These are phyloP conservation scores for Pseudochirops corinnae DNA, from an alignment of 2,797 vertebrate genomes.

Conservation along the genomic window DNA sequence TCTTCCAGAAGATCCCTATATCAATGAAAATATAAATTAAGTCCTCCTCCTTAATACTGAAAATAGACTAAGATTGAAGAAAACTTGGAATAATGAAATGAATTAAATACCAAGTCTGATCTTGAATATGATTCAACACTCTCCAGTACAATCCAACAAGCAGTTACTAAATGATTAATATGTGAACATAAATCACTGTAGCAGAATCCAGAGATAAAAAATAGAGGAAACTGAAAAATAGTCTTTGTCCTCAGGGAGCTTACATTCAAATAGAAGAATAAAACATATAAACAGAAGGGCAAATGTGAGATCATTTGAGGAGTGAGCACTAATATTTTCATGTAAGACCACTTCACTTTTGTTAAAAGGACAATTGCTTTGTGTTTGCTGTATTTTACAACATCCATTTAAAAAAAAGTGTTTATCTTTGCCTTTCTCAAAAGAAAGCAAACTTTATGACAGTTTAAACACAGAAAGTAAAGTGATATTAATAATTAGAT, in stretches of 20 bases:
- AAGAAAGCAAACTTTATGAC: conserved; percentile 65
- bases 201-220: neutral
- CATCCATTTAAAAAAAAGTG: conserved; percentile 22
- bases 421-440: conserved; percentile 49
- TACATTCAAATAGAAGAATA: neutral
- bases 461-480: conserved; percentile 69
- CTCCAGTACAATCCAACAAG: neutral
- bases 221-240: neutral
- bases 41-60: conserved; percentile 15
- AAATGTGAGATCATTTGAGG: neutral
- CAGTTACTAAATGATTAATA: neutral
- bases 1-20: neutral
- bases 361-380: conserved; percentile 42
- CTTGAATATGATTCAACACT: neutral
- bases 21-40: neutral
- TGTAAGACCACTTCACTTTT: conserved; percentile 51
- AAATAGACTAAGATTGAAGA: conserved; percentile 41
- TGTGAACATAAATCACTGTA: neutral
- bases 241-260: neutral
- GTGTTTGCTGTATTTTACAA: conserved; percentile 39
- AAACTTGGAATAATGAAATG: neutral
- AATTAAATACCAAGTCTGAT: neutral
- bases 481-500: conserved; percentile 55
- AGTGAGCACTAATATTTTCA: conserved; percentile 24
- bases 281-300: neutral